Conservation (phyloP, 2,888 invertebrate species). For the Dicroscelio sp. region DNA sequence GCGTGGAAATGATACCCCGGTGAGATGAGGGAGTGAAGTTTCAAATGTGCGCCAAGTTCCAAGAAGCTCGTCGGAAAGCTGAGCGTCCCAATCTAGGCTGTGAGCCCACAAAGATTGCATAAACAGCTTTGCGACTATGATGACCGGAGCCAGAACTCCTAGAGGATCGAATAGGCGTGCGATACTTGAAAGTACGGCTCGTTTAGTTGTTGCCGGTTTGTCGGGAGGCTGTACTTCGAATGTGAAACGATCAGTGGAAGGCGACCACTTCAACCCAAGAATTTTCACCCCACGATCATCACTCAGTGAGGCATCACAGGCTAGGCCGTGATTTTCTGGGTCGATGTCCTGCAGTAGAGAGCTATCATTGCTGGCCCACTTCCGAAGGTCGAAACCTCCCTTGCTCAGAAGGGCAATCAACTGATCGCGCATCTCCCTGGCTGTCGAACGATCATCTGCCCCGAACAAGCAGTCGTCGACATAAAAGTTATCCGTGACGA, state of each 20-base stretch:
- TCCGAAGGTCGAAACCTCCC: neutral
- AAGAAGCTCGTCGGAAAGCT: too few relatives aligned
- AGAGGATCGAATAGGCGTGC: neutral
- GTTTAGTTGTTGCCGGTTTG: neutral
- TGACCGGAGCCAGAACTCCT: neutral
- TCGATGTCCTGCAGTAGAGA: slow-evolving; percentile 1
- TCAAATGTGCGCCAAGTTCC: too few relatives aligned
- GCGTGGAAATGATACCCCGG: neutral
- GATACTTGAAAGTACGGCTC: neutral
- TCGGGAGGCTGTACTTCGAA: neutral
- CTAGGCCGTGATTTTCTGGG: neutral
- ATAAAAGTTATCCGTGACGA: too few relatives aligned
- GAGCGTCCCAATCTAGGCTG: too few relatives aligned
- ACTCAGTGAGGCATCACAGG: neutral
- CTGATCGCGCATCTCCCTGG: neutral
- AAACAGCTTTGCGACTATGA: neutral
- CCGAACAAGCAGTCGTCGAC: slow-evolving; percentile 34
- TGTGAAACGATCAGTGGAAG: neutral
- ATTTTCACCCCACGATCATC: neutral
- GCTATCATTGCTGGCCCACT: neutral
- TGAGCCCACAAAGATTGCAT: neutral
- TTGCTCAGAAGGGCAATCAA: neutral
- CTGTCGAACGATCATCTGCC: neutral
- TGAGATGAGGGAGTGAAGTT: neutral
- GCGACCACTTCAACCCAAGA: neutral